Conservation (phyloP, 1,140 invertebrate genomes). For the Grapholita molesta region DNA sequence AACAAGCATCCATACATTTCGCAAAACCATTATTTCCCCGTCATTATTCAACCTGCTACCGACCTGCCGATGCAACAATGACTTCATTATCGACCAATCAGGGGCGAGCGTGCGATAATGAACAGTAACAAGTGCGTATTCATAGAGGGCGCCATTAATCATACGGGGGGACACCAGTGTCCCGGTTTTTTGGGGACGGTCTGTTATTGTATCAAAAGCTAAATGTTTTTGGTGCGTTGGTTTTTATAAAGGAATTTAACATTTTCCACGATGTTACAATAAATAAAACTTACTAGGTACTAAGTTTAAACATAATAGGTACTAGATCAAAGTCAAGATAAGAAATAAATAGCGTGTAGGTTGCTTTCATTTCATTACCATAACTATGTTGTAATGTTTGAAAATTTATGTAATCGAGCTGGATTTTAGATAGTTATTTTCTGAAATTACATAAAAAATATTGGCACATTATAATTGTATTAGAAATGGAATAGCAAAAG, state of each 20-base stretch:
- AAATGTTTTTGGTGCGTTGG: not conserved
- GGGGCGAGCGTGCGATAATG: slow-evolving; percentile 65
- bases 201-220: slow-evolving; percentile 1
- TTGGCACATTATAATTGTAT: no score
- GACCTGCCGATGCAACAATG: slow-evolving; percentile 38
- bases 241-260: not conserved
- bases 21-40: not conserved
- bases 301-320: no score
- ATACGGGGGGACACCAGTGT: slow-evolving; percentile 34
- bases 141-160: slow-evolving; percentile 72
- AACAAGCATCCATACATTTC: not conserved
- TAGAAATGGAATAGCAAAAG: not conserved
- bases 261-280: not conserved
- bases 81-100: slow-evolving; percentile 68
- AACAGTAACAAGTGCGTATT: slow-evolving; percentile 71
- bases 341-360: no score
- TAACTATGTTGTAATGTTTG: not conserved
- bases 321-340: no score
- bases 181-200: slow-evolving; percentile 4
- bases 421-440: not conserved
- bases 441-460: not conserved
- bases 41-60: slow-evolving; percentile 17
- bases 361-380: not conserved
- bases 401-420: not conserved
- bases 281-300: not conserved